Evolutionary conservation across 2,888 invertebrate genomes (phyloP).

Genomic region (Clunio marinus): DNA sequence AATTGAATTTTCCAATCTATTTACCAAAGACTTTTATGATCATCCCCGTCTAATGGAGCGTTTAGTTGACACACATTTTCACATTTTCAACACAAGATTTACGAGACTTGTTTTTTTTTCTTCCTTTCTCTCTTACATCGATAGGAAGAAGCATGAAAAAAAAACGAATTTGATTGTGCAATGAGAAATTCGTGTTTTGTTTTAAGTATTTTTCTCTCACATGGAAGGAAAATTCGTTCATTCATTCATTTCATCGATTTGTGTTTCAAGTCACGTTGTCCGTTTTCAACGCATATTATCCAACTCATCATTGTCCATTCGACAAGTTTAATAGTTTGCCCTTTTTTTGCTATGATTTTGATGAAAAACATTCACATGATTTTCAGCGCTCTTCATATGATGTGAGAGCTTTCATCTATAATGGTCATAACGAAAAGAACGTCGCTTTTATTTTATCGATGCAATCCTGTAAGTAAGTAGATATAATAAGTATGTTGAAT

Average conservation of each 20-base stretch:
- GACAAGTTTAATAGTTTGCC: slow-evolving; percentile 21
- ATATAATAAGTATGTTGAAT: too few species aligned
- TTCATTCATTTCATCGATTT: too few species aligned
- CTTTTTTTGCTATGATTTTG: not conserved
- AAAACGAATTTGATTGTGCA: not conserved
- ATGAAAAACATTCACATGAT: not conserved
- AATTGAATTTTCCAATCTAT: slow-evolving; percentile 35
- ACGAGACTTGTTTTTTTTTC: not conserved
- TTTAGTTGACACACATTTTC: not conserved
- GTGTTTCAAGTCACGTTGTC: slow-evolving; percentile 36
- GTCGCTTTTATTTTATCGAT: not conserved
- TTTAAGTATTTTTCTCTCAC: not conserved
- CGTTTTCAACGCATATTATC: slow-evolving; percentile 15
- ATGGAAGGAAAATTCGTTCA: too few species aligned
- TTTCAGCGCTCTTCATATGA: not conserved
- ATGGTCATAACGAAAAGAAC: not conserved
- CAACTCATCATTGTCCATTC: slow-evolving; percentile 2
- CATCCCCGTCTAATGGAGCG: slow-evolving; percentile 23
- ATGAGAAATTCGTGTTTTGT: slow-evolving; percentile 14
- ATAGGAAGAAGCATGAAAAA: not conserved
- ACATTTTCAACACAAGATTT: slow-evolving; percentile 4
- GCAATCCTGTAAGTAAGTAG: slow-evolving; percentile 5
- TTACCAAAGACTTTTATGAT: slow-evolving; percentile 33
- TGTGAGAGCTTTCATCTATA: not conserved
- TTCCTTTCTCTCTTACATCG: not conserved